phyloP scores from a whole-genome alignment of 2,797 vertebrate species.

The Argyrosomus regius region DNA sequence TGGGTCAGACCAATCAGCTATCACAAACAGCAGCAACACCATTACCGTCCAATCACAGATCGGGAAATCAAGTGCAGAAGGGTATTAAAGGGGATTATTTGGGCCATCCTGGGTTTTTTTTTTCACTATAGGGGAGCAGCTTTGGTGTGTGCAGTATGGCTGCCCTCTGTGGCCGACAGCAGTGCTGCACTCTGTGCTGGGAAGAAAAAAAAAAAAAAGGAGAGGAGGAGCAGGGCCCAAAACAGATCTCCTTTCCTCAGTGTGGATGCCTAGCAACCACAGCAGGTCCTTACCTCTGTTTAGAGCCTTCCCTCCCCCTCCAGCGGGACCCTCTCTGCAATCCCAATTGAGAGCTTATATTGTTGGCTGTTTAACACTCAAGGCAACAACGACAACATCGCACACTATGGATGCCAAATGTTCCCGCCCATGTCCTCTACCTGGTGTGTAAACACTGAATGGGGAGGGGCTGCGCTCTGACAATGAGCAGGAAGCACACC shows the following conservation, averaged over 20 bases:
- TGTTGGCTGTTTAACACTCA: constrained; percentile 61
- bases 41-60: constrained; percentile 83
- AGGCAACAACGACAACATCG: constrained; percentile 32
- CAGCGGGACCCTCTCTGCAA: constrained; percentile 63
- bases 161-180: constrained; percentile 75
- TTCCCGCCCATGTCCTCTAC: constrained; percentile 48
- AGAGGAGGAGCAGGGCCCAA: constrained; percentile 62
- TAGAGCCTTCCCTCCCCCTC: constrained; percentile 54
- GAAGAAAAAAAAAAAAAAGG: constrained; percentile 42
- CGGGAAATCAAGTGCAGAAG: constrained; percentile 80
- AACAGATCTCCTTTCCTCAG: constrained; percentile 71
- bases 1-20: constrained; percentile 80
- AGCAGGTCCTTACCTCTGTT: constrained; percentile 69
- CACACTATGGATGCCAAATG: constrained; percentile 57
- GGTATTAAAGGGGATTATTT: constrained; percentile 89
- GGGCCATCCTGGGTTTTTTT: constrained; percentile 77
- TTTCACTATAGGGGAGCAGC: constrained; percentile 33
- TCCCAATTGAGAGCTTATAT: constrained; percentile 68
- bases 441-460: constrained; percentile 52
- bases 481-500: constrained; percentile 41
- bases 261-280: constrained; percentile 80
- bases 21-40: constrained; percentile 74
- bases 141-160: constrained; percentile 50
- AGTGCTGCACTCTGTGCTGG: constrained; percentile 67
- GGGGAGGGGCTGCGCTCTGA: constrained; percentile 43